Evolutionary conservation across 2,888 invertebrate genomes (phyloP), one percentile per base, ranked within the genome.

Genomic region (Acrobasis consociella): DNA sequence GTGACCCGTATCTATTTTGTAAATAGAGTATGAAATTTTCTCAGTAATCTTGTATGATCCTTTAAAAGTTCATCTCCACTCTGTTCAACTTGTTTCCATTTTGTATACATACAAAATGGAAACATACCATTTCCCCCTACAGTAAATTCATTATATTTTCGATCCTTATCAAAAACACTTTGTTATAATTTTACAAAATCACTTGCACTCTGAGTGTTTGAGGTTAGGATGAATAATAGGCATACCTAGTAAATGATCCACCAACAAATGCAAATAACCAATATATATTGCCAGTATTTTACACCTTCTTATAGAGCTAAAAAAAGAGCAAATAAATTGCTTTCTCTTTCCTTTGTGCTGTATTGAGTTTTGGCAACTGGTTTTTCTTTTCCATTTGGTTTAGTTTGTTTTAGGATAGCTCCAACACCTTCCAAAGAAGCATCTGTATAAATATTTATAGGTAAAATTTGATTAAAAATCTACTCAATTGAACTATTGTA

Each of bases 11-110:
- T 75, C 56, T 22, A 75, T 69, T 60, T 59, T 68, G 39, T 73
- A 75, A 31, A 78, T 75, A 58, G 73, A 69, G 9, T 74, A 64
- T 11, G 74, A 75, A 22, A 76, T 63, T 66, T 73, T 73, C 60
- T 74, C 68, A 50, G 63, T 5, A 5, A 73, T 72, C 59, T 67
- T 64, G 22, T 59, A 76, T 2, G 75, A 75, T 11, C 75, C 73
- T 9, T 74, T 65, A 58, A 31, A 37, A 77, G 39, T 66, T 76
- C 73, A 58, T 77, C 75, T 76, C 73, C 52, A 63, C 73, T 60
- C 74, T 71, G 31, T 75, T 78, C 51, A 77, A 52, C 62, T 64
- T 67, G 50, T 78, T 70, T 46, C 76, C 76, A 64, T 79, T 76
- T 58, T 77, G 77, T 0, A 77, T 72, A 68, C 52, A 72, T n/a